Evolutionary conservation across 2,888 invertebrate genomes (phyloP).

Genomic region (Ochlodes sylvanus): DNA sequence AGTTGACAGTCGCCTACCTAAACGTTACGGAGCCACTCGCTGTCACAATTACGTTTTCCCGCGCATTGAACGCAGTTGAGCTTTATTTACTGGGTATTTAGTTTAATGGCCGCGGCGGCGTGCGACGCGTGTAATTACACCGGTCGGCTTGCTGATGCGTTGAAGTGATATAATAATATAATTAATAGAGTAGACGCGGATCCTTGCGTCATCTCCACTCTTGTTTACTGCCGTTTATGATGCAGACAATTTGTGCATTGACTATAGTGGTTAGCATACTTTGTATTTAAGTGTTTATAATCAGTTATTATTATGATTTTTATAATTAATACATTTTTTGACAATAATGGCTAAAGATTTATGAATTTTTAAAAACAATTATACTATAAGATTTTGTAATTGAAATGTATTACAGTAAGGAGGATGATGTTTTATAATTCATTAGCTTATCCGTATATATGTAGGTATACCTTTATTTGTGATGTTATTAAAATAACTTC

Average conservation of each 20-base stretch:
- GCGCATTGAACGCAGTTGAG: slow-evolving; percentile 5
- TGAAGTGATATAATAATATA: slow-evolving; percentile 42
- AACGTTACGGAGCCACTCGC: slow-evolving; percentile 2
- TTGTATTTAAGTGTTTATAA: too few relatives aligned
- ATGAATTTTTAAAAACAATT: too few relatives aligned
- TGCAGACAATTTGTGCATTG: neutral
- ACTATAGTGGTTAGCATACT: neutral
- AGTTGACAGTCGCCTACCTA: slow-evolving; percentile 16
- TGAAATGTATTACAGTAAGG: too few relatives aligned
- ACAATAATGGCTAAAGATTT: too few relatives aligned
- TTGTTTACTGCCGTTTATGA: slow-evolving; percentile 1
- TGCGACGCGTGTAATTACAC: slow-evolving; percentile 34
- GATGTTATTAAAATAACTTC: too few relatives aligned
- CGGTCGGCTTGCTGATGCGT: slow-evolving; percentile 32
- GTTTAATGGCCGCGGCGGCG: slow-evolving; percentile 22
- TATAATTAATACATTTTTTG: too few relatives aligned
- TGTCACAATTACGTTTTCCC: slow-evolving; percentile 19
- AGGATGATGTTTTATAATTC: too few relatives aligned
- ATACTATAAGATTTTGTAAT: too few relatives aligned
- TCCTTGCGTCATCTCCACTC: slow-evolving; percentile 22
- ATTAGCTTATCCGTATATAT: too few relatives aligned
- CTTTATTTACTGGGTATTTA: slow-evolving; percentile 18
- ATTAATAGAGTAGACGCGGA: slow-evolving; percentile 38
- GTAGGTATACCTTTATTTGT: too few relatives aligned
- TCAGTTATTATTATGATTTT: too few relatives aligned